Conservation (phyloP, 2,888 invertebrate species). For the Malthinus flaveolus region DNA sequence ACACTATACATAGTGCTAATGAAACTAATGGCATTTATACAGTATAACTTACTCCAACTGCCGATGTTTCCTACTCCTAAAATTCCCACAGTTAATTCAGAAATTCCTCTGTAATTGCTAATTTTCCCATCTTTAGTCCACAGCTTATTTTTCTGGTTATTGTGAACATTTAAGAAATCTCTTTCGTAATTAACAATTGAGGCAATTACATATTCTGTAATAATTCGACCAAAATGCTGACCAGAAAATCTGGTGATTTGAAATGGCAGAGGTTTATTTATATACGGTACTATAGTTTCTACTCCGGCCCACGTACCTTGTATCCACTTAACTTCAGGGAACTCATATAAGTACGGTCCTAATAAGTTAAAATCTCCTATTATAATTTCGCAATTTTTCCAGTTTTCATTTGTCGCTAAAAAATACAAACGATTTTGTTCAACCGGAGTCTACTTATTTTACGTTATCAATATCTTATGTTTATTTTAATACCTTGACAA, state of each 20-base stretch:
- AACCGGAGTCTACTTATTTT: not conserved
- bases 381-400: constrained; percentile 50
- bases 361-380: constrained; percentile 53
- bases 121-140: constrained; percentile 52
- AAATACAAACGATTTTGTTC: not conserved
- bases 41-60: constrained; percentile 52
- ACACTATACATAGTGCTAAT: no score
- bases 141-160: constrained; percentile 46
- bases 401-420: constrained; percentile 24
- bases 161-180: constrained; percentile 47
- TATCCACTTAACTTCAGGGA: constrained; percentile 54
- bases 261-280: constrained; percentile 39
- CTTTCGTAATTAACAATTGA: constrained; percentile 57
- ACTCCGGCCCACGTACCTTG: constrained; percentile 58
- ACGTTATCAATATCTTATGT: not conserved
- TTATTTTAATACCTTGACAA: constrained; percentile 39
- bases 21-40: no score
- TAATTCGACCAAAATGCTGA: constrained; percentile 53
- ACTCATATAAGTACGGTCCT: constrained; percentile 47
- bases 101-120: constrained; percentile 49
- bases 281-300: constrained; percentile 44
- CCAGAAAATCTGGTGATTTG: constrained; percentile 54
- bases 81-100: constrained; percentile 58
- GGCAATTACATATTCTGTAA: constrained; percentile 58
- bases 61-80: constrained; percentile 61